phyloP scores from a whole-genome alignment of 2,797 vertebrate genomes.

The Thamnophis elegans region DNA sequence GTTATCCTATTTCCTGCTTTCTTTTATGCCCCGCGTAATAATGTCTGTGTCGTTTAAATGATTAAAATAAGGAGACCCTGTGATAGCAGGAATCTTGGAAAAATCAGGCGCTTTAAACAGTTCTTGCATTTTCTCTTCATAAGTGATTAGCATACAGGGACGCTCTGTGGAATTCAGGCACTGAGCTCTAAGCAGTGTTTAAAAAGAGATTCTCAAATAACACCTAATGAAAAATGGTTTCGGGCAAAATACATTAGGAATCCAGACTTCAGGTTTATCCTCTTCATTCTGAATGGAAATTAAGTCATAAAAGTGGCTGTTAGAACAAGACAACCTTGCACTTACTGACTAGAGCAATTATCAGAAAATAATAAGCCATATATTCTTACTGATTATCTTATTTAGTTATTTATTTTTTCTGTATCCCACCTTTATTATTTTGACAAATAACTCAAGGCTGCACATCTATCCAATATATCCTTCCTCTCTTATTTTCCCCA shows the following conservation, averaged over 20 bases:
- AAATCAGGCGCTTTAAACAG: slow-evolving; percentile 35
- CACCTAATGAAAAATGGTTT: slow-evolving; percentile 75
- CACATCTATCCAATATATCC: not conserved
- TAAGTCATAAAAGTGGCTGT: slow-evolving; percentile 51
- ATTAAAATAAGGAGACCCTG: slow-evolving; percentile 19
- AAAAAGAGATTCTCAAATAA: slow-evolving; percentile 66
- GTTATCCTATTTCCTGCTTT: not conserved
- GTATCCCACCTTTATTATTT: not conserved
- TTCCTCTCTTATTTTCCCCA: not conserved
- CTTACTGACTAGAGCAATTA: slow-evolving; percentile 52
- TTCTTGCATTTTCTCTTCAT: slow-evolving; percentile 59
- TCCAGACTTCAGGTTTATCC: slow-evolving; percentile 62
- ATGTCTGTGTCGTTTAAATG: slow-evolving; percentile 22
- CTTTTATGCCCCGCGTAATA: not conserved
- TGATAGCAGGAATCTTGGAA: slow-evolving; percentile 30
- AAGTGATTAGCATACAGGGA: slow-evolving; percentile 60
- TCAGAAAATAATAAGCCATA: slow-evolving; percentile 45
- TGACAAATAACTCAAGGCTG: not conserved
- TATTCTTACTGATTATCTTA: not conserved
- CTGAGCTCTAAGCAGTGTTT: slow-evolving; percentile 69
- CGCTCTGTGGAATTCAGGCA: slow-evolving; percentile 65
- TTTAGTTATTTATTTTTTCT: not conserved
- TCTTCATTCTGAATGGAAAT: slow-evolving; percentile 51
- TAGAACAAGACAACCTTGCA: slow-evolving; percentile 27
- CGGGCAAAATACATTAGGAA: slow-evolving; percentile 70